These are phyloP conservation scores for Nesidiocoris tenuis DNA, from an alignment of 2,888 invertebrate genomes.

Conservation along the genomic window DNA sequence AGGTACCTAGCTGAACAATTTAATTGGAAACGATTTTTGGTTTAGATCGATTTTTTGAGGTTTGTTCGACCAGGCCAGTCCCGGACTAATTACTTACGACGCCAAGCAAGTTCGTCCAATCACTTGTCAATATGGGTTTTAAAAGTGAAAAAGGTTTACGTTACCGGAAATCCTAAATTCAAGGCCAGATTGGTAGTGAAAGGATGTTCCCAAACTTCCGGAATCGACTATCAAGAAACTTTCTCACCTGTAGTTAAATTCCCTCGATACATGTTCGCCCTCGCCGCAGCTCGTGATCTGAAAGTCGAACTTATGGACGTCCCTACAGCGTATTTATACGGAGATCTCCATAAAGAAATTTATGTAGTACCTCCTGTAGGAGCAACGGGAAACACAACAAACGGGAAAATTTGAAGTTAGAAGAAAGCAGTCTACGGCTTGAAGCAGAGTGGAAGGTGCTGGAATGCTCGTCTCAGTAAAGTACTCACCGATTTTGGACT, in stretches of 20 bases:
- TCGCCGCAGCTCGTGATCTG: constrained; percentile 33
- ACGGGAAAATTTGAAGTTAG: constrained; percentile 39
- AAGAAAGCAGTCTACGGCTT: constrained; percentile 49
- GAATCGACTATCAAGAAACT: constrained; percentile 50
- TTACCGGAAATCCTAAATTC: constrained; percentile 47
- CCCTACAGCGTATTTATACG: constrained; percentile 45
- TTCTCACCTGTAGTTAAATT: constrained; percentile 51
- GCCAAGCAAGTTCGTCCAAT: too few species aligned
- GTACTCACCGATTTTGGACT: constrained; percentile 29
- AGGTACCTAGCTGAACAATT: too few species aligned
- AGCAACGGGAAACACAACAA: constrained; percentile 20
- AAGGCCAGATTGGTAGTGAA: constrained; percentile 51
- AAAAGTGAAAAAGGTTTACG: constrained; percentile 51
- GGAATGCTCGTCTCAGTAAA: constrained; percentile 38
- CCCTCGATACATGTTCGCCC: constrained; percentile 48
- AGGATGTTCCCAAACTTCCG: constrained; percentile 50
- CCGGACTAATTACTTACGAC: too few species aligned
- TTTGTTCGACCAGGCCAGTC: too few species aligned
- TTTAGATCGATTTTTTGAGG: too few species aligned
- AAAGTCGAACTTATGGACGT: constrained; percentile 45
- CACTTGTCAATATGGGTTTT: too few species aligned
- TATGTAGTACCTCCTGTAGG: constrained; percentile 46
- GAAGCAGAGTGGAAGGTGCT: constrained; percentile 46
- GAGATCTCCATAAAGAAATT: constrained; percentile 45
- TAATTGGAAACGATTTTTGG: too few species aligned